Evolutionary conservation across 2,888 invertebrate species (phyloP), one percentile per base, ranked within the genome.

Genomic region (Abrostola triplasia): DNA sequence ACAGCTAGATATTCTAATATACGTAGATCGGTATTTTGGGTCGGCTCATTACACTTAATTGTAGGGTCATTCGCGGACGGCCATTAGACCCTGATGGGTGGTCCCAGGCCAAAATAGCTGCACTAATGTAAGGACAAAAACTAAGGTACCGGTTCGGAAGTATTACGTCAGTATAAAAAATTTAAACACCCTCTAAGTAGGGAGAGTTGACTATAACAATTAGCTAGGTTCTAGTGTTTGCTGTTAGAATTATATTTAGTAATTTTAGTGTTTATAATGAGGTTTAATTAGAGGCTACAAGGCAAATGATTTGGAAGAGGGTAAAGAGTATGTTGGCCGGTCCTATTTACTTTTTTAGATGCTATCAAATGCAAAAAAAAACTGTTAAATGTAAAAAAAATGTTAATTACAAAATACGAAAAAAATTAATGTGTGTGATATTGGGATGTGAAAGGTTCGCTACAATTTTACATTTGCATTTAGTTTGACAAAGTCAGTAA

Each of bases 1-100:
- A 44, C 52, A 68, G 54, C 42, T 58, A 70, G 63, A 68, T 85
- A 88, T 87, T 86, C 85, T 88, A 88, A 88, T 88, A 85, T 84
- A 85, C 84, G 84, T 84, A 86, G 82, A 85, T 85, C 81, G 83
- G 83, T 81, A 72, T 79, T 77, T 80, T 71, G 88, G 87, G 85
- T 84, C 86, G 91, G 79, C 88, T 92, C 94, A 93, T 95, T 94
- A 93, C 90, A 90, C 91, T 92, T 94, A 94, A 95, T 94, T 93
- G 94, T 90, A 91, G 91, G 90, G 89, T 88, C 89, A 92, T 94
- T 94, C 90, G 92, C 88, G 92, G 90, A 90, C 88, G 88, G 82
- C 84, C 88, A 89, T 89, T 88, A 88, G 84, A 73, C 83, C 85
- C 82, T 86, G 88, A 89, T 89, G 88, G 89, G 86, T 88, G 87